Conservation (phyloP, 2,888 invertebrate species). For the Poecilus cupreus region DNA sequence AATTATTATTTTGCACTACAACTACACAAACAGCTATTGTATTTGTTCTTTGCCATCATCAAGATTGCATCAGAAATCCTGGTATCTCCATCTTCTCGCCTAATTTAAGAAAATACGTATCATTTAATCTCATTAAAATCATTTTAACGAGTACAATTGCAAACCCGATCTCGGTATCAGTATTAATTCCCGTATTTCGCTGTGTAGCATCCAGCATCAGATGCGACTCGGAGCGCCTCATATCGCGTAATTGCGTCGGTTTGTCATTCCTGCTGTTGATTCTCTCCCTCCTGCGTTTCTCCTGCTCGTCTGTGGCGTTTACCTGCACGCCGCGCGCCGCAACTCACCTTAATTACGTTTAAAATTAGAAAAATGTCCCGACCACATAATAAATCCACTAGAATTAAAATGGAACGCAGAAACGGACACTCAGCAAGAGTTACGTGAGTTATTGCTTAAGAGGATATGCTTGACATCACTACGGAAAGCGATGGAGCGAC, state of each 20-base stretch:
- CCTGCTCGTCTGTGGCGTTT: conserved; percentile 3
- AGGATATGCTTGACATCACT: too few relatives aligned
- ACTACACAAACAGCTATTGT: too few relatives aligned
- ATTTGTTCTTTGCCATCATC: too few relatives aligned
- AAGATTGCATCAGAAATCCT: too few relatives aligned
- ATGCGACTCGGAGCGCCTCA: neutral
- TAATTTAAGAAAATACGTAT: too few relatives aligned
- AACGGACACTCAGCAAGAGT: neutral
- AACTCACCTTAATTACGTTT: conserved; percentile 41
- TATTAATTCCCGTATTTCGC: neutral
- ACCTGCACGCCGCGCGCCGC: neutral
- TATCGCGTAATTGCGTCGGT: conserved; percentile 38
- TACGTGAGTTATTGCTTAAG: too few relatives aligned
- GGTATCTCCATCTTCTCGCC: too few relatives aligned
- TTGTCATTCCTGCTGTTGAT: conserved; percentile 49
- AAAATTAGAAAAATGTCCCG: conserved; percentile 46
- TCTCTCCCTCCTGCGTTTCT: neutral
- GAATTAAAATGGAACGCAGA: conserved; percentile 21
- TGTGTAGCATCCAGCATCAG: neutral
- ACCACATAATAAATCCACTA: conserved; percentile 24
- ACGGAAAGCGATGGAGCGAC: too few relatives aligned
- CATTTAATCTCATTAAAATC: too few relatives aligned
- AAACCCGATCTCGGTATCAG: neutral
- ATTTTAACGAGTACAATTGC: too few relatives aligned
- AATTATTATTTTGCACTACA: too few relatives aligned